phyloP scores from a whole-genome alignment of 2,888 invertebrate genomes.

The Ditylenchus weischeri region DNA sequence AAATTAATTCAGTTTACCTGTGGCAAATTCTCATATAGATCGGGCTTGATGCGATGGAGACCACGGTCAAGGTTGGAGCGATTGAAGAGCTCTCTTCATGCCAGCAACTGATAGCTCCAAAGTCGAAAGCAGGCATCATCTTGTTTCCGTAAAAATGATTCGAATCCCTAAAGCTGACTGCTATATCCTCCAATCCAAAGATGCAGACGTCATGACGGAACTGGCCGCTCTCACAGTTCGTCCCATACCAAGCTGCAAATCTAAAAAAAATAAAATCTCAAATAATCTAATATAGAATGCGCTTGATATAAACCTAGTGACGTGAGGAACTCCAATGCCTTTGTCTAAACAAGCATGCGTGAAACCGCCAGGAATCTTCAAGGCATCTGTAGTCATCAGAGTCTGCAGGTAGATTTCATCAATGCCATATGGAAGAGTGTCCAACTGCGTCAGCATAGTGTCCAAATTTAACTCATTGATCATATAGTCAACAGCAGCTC shows the following conservation, averaged over 20 bases:
- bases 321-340: background rate
- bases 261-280: slow-evolving; percentile 12
- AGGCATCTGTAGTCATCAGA: slow-evolving; percentile 9
- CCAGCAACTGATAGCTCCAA: slow-evolving; percentile 23
- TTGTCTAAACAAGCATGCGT: slow-evolving; percentile 17
- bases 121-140: slow-evolving; percentile 21
- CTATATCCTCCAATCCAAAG: slow-evolving; percentile 16
- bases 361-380: slow-evolving; percentile 11
- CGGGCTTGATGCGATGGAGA: slow-evolving; percentile 1
- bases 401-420: slow-evolving; percentile 10
- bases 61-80: slow-evolving; percentile 4
- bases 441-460: slow-evolving; percentile 5
- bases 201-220: slow-evolving; percentile 17
- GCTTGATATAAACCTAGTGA: background rate
- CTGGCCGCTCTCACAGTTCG: background rate
- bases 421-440: slow-evolving; percentile 12
- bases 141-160: slow-evolving; percentile 20
- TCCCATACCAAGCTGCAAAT: slow-evolving; percentile 17
- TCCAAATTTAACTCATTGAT: slow-evolving; percentile 6
- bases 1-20: slow-evolving; percentile 6
- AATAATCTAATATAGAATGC: no score
- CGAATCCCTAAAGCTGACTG: slow-evolving; percentile 1
- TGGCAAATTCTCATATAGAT: slow-evolving; percentile 6
- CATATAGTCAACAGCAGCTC: slow-evolving; percentile 9
- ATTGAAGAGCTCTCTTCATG: slow-evolving; percentile 19